phyloP scores from a whole-genome alignment of 2,888 invertebrate species.

The Ichneumoninae sp. region DNA sequence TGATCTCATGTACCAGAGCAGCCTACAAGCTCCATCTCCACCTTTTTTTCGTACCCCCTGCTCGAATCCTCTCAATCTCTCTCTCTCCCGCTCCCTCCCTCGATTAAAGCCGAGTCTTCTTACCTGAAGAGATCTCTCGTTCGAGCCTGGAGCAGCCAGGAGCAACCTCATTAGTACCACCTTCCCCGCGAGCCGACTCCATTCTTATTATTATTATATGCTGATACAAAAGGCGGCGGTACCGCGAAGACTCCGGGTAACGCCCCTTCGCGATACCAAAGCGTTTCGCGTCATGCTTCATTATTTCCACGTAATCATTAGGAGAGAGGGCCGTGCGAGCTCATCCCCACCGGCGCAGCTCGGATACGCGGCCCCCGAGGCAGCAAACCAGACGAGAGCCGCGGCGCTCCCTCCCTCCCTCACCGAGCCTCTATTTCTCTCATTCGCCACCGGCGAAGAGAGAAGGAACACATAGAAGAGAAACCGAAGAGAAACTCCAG shows the following conservation, averaged over 20 bases:
- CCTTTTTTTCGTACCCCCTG: conserved; percentile 39
- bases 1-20: conserved; percentile 78
- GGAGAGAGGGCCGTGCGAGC: conserved; percentile 69
- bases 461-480: neutral
- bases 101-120: conserved; percentile 32
- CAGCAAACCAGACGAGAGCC: conserved; percentile 7
- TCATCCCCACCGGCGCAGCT: conserved; percentile 71
- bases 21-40: conserved; percentile 77
- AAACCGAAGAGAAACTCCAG: neutral
- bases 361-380: conserved; percentile 28
- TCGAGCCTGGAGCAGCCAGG: conserved; percentile 20
- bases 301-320: conserved; percentile 82
- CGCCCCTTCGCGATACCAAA: conserved; percentile 78
- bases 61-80: conserved; percentile 41
- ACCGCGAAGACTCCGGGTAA: conserved; percentile 65
- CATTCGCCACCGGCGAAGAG: neutral
- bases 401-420: neutral
- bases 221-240: conserved; percentile 60
- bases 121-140: conserved; percentile 36
- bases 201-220: conserved; percentile 64
- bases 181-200: conserved; percentile 67
- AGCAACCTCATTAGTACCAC: conserved; percentile 78
- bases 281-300: conserved; percentile 79
- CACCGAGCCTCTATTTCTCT: neutral
- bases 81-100: conserved; percentile 45